Evolutionary conservation across 1,140 invertebrate species (phyloP).

Genomic region (Temnothorax curvispinosus): DNA sequence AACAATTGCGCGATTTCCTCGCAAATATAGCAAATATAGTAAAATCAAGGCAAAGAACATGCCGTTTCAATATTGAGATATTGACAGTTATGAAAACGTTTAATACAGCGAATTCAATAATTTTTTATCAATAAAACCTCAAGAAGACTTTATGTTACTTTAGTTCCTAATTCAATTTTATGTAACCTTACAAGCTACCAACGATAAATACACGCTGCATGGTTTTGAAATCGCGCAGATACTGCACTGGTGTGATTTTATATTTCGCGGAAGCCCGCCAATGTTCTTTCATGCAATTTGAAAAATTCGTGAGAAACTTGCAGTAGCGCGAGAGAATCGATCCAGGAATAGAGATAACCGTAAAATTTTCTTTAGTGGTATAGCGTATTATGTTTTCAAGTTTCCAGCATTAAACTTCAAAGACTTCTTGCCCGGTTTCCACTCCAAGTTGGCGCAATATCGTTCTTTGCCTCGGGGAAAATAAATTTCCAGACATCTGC

Average conservation of each 20-base stretch:
- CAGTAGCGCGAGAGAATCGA: constrained; percentile 4
- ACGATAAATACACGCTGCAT: not conserved
- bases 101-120: not conserved
- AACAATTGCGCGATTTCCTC: not conserved
- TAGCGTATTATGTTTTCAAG: constrained; percentile 57
- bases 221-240: not conserved
- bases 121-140: not conserved
- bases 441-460: constrained; percentile 38
- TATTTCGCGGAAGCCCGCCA: not conserved
- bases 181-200: not conserved
- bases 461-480: constrained; percentile 21
- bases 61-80: not conserved
- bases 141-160: not conserved
- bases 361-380: constrained; percentile 50
- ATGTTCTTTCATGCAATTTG: constrained; percentile 23
- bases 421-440: constrained; percentile 50
- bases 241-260: not conserved
- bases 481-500: constrained; percentile 39
- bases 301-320: constrained; percentile 38
- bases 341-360: constrained; percentile 33
- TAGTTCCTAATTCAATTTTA: not conserved
- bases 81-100: not conserved
- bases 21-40: not conserved
- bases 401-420: constrained; percentile 56
- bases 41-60: constrained; percentile 1